Conservation (phyloP, 2,113 vertebrate genomes). For the Apteryx mantelli region DNA sequence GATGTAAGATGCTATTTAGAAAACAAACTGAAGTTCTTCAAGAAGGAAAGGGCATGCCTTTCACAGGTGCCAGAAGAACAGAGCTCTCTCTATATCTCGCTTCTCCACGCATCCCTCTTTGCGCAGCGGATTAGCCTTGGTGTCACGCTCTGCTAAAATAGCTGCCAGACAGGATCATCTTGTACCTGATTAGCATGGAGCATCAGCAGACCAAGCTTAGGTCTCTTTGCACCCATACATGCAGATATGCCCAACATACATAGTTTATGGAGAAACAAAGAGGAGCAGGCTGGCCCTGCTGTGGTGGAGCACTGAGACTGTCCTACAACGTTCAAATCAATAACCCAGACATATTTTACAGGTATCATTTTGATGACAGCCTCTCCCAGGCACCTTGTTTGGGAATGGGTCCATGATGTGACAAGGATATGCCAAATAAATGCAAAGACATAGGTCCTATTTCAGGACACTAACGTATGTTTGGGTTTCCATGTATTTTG, state of each 20-base stretch:
- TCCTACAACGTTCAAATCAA: background rate
- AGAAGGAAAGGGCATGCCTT: background rate
- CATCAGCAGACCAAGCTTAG: background rate
- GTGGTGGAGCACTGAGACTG: background rate
- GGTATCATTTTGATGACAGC: background rate
- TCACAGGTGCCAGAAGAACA: background rate
- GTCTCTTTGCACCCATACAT: background rate
- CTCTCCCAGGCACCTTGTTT: background rate
- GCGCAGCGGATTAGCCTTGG: background rate
- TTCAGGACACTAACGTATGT: background rate
- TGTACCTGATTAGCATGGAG: background rate
- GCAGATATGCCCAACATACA: background rate
- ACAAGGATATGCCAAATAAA: background rate
- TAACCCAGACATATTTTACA: background rate
- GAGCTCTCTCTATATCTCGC: background rate
- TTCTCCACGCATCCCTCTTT: background rate
- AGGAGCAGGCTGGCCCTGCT: background rate
- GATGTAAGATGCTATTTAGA: background rate
- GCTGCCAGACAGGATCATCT: slow-evolving; percentile 9
- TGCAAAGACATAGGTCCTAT: background rate
- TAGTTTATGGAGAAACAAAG: background rate
- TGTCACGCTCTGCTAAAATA: background rate
- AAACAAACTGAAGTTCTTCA: background rate
- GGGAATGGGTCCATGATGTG: background rate
- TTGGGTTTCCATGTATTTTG: background rate